phyloP scores from a whole-genome alignment of 2,113 vertebrate genomes.

The Stigmatopora argus region DNA sequence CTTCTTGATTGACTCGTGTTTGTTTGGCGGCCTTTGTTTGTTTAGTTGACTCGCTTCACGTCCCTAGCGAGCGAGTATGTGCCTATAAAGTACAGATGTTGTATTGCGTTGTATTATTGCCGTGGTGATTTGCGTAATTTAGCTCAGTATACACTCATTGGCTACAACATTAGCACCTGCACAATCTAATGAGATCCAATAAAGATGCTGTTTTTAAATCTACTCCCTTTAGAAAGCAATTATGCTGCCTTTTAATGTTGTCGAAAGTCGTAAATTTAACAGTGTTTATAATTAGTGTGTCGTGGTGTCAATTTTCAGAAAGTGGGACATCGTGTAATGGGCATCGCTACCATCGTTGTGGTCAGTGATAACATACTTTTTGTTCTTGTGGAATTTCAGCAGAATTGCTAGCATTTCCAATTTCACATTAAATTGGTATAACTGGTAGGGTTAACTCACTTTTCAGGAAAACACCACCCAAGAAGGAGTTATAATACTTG shows the following conservation, averaged over 20 bases:
- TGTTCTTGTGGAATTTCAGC: no score
- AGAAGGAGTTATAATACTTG: no score
- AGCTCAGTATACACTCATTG: background rate
- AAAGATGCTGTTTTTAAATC: background rate
- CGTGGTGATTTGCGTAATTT: slow-evolving; percentile 14
- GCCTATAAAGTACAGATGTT: slow-evolving; percentile 16
- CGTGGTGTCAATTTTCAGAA: background rate
- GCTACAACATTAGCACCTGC: background rate
- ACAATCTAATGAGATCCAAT: slow-evolving; percentile 1
- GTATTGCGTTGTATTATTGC: background rate
- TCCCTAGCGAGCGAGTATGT: slow-evolving; percentile 19
- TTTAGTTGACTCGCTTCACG: background rate
- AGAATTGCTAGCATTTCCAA: no score
- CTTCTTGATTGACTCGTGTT: slow-evolving; percentile 16
- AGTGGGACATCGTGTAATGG: background rate
- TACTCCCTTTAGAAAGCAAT: background rate
- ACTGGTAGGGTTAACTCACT: no score
- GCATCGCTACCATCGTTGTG: no score
- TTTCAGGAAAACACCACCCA: no score
- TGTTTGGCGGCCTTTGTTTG: slow-evolving; percentile 5
- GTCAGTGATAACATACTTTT: no score
- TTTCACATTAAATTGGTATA: no score
- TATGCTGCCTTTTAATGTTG: background rate
- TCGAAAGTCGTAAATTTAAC: background rate
- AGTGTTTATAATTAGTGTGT: background rate